A percentile compares a stretch with the other conserved stretches of the same genome.
Conservation (phyloP, 2,797 vertebrate species). For the Halcyon badia region DNA sequence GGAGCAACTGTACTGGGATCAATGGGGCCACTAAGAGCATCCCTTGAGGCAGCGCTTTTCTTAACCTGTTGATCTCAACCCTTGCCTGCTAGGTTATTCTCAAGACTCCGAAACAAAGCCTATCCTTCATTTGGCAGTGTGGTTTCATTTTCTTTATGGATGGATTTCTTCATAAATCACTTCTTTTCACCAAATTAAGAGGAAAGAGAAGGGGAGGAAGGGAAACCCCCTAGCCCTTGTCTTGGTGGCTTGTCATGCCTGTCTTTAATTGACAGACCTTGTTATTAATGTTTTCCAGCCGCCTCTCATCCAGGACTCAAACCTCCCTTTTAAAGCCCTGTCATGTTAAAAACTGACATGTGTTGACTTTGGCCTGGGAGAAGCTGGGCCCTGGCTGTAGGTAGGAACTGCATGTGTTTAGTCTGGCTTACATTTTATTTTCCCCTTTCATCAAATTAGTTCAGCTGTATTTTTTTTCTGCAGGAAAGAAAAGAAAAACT, state of each 20-base stretch:
- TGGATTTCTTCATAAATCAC: conserved; percentile 25
- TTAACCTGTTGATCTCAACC: background rate
- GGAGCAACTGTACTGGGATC: background rate
- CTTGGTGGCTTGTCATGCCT: conserved; percentile 56
- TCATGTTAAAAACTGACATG: conserved; percentile 78
- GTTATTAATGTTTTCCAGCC: conserved; percentile 77
- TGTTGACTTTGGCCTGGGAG: conserved; percentile 80
- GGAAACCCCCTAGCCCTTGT: background rate
- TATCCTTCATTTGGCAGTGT: background rate
- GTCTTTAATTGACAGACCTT: conserved; percentile 72
- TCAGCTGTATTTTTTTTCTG: conserved; percentile 76
- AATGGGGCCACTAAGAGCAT: background rate
- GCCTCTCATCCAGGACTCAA: conserved; percentile 65
- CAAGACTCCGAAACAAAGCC: background rate
- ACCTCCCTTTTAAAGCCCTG: conserved; percentile 72
- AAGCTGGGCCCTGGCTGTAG: conserved; percentile 74
- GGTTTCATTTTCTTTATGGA: background rate
- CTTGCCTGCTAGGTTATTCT: background rate
- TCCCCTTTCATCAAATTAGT: conserved; percentile 81
- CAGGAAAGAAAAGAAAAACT: conserved; percentile 65
- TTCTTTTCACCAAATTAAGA: background rate
- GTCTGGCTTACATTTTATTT: conserved; percentile 79
- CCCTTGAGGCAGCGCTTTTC: background rate
- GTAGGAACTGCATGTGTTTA: conserved; percentile 80
- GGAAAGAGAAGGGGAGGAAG: background rate